Evolutionary conservation across 1,140 invertebrate species (phyloP), one percentile per base, ranked within the genome.

Genomic region (Drosophila aff.): DNA sequence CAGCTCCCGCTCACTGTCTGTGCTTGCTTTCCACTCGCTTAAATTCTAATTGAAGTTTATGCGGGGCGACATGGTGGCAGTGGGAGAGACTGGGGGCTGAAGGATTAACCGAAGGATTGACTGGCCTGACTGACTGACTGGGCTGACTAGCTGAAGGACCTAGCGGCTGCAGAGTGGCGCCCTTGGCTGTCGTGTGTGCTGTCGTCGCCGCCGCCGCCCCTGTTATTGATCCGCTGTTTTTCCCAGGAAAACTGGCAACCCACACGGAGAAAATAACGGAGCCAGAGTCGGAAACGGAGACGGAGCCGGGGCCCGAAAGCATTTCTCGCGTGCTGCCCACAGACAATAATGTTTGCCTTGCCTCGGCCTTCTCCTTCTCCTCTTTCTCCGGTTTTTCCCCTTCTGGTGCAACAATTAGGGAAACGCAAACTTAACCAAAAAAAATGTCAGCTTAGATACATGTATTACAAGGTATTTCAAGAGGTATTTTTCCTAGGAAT

Each of bases 291-390:
- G 73, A 73, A 71, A 31, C 55, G 31, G 33, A 33, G 10, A 33
- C 33, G 47, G 80, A 63, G 73, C 59, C 46, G 79, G 77, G 43
- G 18, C 13, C 13, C 61, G 68, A 50, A 53, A 80, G 44, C 53
- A 33, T 55, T 57, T 53, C 63, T 66, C 75, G 59, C 66, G 59
- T 58, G 61, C 57, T 84, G 76, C 64, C 81, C 83, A 87, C 80
- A 86, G 84, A 87, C 83, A 87, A 89, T 72, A 74, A 66, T 87
- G 81, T 89, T 86, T 87, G 62, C 58, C 71, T 77, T 74, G 68
- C 62, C 46, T 7, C 36, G 16, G 40, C 13, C 28, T n/a, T 9
- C 28, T 10, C 15, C 53, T 23, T 2, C 21, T 21, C 9, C 21
- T 8, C 2, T 7, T 4, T 5, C 13, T 9, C 7, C 36, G 10